Evolutionary conservation across 2,113 vertebrate genomes (phyloP), one percentile per base, ranked within the genome.

Genomic region (Oncorhynchus gorbuscha): DNA sequence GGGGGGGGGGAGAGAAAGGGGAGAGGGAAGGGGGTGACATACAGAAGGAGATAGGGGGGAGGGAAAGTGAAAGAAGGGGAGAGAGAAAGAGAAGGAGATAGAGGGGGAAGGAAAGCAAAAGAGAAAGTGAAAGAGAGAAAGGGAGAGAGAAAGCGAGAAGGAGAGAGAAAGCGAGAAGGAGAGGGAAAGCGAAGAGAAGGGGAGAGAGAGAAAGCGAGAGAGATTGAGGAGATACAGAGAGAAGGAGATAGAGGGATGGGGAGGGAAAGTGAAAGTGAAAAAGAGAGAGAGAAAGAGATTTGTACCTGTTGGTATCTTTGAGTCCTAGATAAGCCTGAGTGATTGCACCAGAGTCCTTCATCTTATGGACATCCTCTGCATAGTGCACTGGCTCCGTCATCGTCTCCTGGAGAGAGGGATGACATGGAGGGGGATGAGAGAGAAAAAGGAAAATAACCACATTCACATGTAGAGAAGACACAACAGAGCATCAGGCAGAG

Each of bases 271-370:
- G 1, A 45, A 68, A 12, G 58, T 69, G 30, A 49, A 35, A 45
- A 71, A 26, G 48, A 69, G 28, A 26, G 35, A 30, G 48, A 69
- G 8, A 35, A 3, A 2, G 18, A 51, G 28, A 55, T 7, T 72
- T 76, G 70, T 94, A 93, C 88, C 96, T 98, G 92, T 98, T 99
- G 30, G 96, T 97, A 84, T 99, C 98, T 90, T 99, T 99, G 87
- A 99, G 94, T n/a, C 97, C 95, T 51, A 98, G 90, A 85, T 98
- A 99, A 0, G 98, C 97, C 90, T 99, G 97, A 62, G 97, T 97
- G 86, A 99, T 93, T 92, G 99, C 97, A 48, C 96, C 97, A 78
- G 95, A 94, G 75, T 98, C 97, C 81, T 97, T 99, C 94, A 99
- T 94, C 89, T 99, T 99, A 11, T 95, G 95, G 28, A 99, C 95